phyloP scores from a whole-genome alignment of 2,797 vertebrate species.

The Lacerta bilineata region DNA sequence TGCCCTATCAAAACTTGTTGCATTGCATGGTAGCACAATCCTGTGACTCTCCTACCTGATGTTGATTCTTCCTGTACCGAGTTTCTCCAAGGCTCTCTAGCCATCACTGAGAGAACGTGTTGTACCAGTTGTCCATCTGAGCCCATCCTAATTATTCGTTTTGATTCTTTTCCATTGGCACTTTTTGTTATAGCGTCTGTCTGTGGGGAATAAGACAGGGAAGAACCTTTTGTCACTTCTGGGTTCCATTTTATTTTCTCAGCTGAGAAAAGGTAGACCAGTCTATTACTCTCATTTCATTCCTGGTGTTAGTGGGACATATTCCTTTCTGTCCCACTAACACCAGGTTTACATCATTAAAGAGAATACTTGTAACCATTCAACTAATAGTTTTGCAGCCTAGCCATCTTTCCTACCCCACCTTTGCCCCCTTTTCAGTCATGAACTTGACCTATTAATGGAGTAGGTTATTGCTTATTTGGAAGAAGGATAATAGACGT shows the following conservation, averaged over 20 bases:
- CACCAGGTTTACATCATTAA: neutral
- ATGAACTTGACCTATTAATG: neutral
- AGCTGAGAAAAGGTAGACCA: neutral
- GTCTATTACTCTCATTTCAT: neutral
- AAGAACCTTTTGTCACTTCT: neutral
- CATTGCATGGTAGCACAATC: neutral
- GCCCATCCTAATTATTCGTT: neutral
- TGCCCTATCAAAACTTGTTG: neutral
- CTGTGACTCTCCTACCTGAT: neutral
- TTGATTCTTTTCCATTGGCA: neutral
- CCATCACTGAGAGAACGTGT: neutral
- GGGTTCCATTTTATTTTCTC: neutral
- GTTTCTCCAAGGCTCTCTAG: neutral
- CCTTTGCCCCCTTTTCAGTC: neutral
- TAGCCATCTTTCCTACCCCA: too few species aligned
- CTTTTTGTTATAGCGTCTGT: neutral
- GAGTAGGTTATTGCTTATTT: neutral
- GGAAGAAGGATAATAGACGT: too few species aligned
- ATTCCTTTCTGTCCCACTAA: neutral
- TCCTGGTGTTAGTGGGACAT: too few species aligned
- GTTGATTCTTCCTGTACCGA: neutral
- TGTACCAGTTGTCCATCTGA: neutral
- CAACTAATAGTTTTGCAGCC: neutral
- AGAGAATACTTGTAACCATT: neutral
- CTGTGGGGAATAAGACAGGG: neutral